Evolutionary conservation across 2,888 invertebrate genomes (phyloP).

Genomic region (Pyrochroa serraticornis): DNA sequence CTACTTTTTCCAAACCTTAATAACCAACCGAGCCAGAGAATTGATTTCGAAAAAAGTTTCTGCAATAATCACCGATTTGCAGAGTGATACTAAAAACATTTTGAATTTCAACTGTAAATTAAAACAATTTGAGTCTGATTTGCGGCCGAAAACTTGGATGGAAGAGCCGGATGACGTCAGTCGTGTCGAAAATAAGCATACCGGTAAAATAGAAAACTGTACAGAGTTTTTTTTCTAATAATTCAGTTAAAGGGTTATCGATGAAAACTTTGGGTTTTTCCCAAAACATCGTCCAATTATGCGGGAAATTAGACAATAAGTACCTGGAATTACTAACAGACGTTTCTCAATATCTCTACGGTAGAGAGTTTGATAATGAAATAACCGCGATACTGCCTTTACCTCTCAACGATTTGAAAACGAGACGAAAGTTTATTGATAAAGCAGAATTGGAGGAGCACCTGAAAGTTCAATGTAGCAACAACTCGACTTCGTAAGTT

Average conservation of each 20-base stretch:
- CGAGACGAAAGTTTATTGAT: slow-evolving; percentile 57
- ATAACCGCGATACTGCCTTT: slow-evolving; percentile 31
- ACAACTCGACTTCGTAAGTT: slow-evolving; percentile 59
- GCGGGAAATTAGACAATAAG: slow-evolving; percentile 67
- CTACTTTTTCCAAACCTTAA: slow-evolving; percentile 73
- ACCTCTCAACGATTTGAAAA: slow-evolving; percentile 43
- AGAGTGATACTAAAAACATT: slow-evolving; percentile 53
- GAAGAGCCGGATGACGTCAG: slow-evolving; percentile 67
- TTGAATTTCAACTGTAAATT: slow-evolving; percentile 34
- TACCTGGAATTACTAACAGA: slow-evolving; percentile 71
- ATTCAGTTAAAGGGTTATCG: slow-evolving; percentile 57
- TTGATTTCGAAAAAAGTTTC: slow-evolving; percentile 61
- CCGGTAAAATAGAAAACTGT: slow-evolving; percentile 43
- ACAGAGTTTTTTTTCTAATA: slow-evolving; percentile 5
- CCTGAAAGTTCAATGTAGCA: slow-evolving; percentile 61
- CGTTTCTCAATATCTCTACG: slow-evolving; percentile 70
- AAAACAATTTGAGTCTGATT: slow-evolving; percentile 56
- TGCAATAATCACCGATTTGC: slow-evolving; percentile 52
- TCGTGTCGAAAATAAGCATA: slow-evolving; percentile 51
- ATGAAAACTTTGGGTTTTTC: slow-evolving; percentile 85
- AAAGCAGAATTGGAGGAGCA: slow-evolving; percentile 61
- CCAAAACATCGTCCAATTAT: slow-evolving; percentile 72
- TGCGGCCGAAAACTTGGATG: slow-evolving; percentile 76
- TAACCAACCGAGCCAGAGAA: slow-evolving; percentile 71
- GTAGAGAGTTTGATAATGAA: slow-evolving; percentile 54